Percentiles rank a stretch among this genome's conserved stretches.
Evolutionary conservation across 2,888 invertebrate species (phyloP).

Genomic region (Seladonia tumulorum): DNA sequence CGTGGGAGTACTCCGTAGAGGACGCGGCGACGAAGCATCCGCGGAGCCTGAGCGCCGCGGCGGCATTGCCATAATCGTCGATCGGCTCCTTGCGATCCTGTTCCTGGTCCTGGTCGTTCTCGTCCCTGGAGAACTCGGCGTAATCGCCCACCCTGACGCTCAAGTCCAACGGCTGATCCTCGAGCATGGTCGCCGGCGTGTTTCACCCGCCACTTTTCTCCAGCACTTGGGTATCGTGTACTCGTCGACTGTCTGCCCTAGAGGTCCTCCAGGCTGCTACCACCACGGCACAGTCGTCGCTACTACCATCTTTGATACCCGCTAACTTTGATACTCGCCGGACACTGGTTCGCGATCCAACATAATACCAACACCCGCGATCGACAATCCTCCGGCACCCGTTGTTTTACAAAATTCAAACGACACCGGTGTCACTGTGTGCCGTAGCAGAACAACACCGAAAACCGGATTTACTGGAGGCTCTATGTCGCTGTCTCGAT

Average conservation of each 20-base stretch:
- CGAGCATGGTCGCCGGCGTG: conserved; percentile 78
- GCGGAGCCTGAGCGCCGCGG: conserved; percentile 84
- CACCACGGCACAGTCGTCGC: conserved; percentile 66
- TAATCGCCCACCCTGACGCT: conserved; percentile 86
- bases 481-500: background rate
- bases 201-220: background rate
- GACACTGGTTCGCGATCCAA: conserved; percentile 42
- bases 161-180: conserved; percentile 92
- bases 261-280: conserved; percentile 44
- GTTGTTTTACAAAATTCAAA: background rate
- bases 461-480: background rate
- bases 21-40: conserved; percentile 69
- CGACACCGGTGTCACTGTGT: background rate
- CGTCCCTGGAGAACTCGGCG: conserved; percentile 77
- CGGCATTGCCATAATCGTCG: conserved; percentile 81
- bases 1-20: conserved; percentile 80
- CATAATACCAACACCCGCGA: conserved; percentile 29
- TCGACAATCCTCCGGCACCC: background rate
- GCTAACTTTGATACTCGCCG: conserved; percentile 27
- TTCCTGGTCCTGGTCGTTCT: conserved; percentile 82
- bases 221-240: background rate
- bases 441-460: background rate
- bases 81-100: conserved; percentile 76
- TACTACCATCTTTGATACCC: conserved; percentile 19
- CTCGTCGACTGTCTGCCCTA: background rate